These are phyloP conservation scores for Pantherophis alleghaniensis DNA, from an alignment of 2,797 vertebrate genomes.

Conservation along the genomic window DNA sequence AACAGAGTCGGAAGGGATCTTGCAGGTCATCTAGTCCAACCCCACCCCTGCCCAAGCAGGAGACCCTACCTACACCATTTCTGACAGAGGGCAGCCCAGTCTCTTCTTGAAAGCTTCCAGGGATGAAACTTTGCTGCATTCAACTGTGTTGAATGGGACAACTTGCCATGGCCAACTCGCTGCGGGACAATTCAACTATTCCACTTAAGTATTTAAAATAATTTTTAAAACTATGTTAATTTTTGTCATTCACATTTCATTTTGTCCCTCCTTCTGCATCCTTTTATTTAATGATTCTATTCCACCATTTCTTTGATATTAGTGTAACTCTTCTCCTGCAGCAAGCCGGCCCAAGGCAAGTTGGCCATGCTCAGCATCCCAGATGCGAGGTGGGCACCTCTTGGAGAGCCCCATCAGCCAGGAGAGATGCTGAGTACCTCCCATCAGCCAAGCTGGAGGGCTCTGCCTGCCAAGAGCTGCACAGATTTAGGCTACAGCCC, in stretches of 20 bases:
- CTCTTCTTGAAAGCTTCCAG: too few relatives aligned
- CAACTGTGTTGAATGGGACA: background rate
- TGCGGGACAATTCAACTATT: background rate
- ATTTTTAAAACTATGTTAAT: background rate
- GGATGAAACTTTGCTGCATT: too few relatives aligned
- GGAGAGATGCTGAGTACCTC: rapidly evolving
- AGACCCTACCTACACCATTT: too few relatives aligned
- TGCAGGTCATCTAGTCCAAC: too few relatives aligned
- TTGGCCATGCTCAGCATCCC: background rate
- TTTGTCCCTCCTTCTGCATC: background rate
- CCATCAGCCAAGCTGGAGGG: rapidly evolving
- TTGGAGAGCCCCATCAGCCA: background rate
- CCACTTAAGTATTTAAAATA: background rate
- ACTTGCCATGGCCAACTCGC: background rate
- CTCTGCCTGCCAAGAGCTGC: background rate
- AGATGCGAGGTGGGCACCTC: rapidly evolving
- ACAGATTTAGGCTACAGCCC: background rate
- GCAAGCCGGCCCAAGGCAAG: rapidly evolving
- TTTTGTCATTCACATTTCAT: background rate
- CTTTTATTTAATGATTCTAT: background rate
- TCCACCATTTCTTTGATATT: background rate
- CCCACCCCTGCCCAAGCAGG: too few relatives aligned
- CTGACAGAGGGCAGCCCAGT: too few relatives aligned
- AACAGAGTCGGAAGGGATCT: too few relatives aligned
- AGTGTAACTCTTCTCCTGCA: background rate